phyloP scores from a whole-genome alignment of 2,888 invertebrate genomes.

The Caenorhabditis sp. region DNA sequence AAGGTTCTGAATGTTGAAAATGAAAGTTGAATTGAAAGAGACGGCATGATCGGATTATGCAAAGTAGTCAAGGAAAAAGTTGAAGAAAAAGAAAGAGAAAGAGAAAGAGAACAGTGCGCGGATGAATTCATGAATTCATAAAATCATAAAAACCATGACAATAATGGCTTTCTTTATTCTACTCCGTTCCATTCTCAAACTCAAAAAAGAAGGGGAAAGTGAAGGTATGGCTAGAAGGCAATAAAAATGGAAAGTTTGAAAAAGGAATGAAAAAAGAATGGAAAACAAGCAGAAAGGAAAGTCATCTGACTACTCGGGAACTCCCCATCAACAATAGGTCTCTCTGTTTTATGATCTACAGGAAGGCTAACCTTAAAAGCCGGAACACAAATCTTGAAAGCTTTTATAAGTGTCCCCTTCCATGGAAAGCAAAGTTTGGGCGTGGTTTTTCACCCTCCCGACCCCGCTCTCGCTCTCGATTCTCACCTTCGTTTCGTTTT shows the following conservation, averaged over 20 bases:
- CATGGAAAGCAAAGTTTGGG: conserved; percentile 50
- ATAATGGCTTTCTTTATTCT: neutral
- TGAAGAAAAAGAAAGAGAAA: conserved; percentile 16
- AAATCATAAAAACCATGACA: neutral
- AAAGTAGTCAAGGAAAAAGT: neutral
- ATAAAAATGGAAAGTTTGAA: neutral
- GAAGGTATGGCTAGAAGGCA: too few relatives aligned
- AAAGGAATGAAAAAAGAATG: conserved; percentile 6
- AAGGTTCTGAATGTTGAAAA: neutral
- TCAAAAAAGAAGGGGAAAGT: conserved; percentile 9
- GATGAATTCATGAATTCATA: neutral
- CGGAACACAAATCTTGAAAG: conserved; percentile 50
- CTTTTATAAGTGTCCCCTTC: conserved; percentile 49
- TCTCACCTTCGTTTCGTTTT: conserved; percentile 13
- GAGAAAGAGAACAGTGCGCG: conserved; percentile 1
- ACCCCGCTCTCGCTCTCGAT: conserved; percentile 13
- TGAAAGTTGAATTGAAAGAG: neutral
- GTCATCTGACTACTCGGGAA: conserved; percentile 6
- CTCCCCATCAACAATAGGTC: conserved; percentile 3
- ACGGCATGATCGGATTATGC: conserved; percentile 30
- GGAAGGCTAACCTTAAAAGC: conserved; percentile 30
- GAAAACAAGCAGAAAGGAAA: conserved; percentile 1
- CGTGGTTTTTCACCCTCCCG: conserved; percentile 46
- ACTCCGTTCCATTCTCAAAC: too few relatives aligned
- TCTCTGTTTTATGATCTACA: neutral